Conservation (phyloP, 2,888 invertebrate species). For the Ornithoptera priamus region DNA sequence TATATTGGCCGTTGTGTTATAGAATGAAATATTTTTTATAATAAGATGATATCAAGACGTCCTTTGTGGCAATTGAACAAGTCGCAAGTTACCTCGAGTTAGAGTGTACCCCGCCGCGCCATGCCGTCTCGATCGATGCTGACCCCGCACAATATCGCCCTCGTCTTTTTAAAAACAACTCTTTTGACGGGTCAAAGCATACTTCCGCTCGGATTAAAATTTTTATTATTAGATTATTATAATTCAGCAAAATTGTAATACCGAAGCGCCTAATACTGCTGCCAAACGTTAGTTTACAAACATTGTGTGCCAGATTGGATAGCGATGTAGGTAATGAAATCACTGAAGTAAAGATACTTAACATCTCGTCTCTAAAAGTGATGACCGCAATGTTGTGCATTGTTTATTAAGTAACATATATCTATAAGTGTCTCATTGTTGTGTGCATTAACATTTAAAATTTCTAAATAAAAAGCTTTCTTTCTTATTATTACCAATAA, state of each 20-base stretch:
- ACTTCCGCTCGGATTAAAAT: conserved; percentile 16
- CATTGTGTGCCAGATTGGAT: neutral
- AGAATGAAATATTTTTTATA: conserved; percentile 9
- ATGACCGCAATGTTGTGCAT: neutral
- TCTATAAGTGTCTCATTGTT: neutral
- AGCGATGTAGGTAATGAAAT: neutral
- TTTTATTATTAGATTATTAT: conserved; percentile 22
- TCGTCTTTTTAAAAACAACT: conserved; percentile 56
- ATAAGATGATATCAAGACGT: conserved; percentile 16
- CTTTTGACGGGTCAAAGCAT: conserved; percentile 51
- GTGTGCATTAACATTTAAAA: neutral
- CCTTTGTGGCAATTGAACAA: conserved; percentile 21
- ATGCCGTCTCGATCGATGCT: conserved; percentile 66
- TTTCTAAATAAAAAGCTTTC: too few species aligned
- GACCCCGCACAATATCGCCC: conserved; percentile 64
- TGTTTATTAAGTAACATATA: neutral
- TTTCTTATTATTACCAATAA: too few species aligned
- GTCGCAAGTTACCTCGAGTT: conserved; percentile 18
- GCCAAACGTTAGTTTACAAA: neutral
- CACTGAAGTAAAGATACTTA: neutral
- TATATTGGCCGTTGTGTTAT: neutral
- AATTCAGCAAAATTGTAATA: conserved; percentile 9
- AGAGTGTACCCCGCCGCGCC: conserved; percentile 36
- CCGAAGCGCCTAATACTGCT: neutral
- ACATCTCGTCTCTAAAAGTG: neutral